Evolutionary conservation across 2,797 vertebrate genomes (phyloP).

Genomic region (Philypnodon macrostomus): DNA sequence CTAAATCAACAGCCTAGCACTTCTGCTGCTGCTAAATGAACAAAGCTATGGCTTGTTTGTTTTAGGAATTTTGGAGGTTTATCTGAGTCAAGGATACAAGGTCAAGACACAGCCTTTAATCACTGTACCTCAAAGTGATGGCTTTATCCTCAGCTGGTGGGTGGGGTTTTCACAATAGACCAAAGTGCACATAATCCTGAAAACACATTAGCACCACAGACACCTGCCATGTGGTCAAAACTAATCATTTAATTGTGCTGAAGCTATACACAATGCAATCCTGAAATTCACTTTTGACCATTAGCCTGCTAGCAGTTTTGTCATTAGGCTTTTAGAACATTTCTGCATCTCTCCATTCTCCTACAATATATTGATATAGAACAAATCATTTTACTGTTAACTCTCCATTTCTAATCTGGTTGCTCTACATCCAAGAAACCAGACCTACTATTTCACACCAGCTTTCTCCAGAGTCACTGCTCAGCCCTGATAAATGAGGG

Average conservation of each 20-base stretch:
- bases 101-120: constrained; percentile 62
- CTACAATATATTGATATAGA: too few species aligned
- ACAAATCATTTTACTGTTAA: constrained; percentile 24
- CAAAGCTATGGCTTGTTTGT: constrained; percentile 73
- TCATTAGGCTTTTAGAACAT: too few species aligned
- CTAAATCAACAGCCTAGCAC: constrained; percentile 58
- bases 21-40: constrained; percentile 78
- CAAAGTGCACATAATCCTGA: constrained; percentile 31
- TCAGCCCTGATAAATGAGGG: constrained; percentile 93
- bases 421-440: constrained; percentile 79
- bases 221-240: not conserved
- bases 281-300: too few species aligned
- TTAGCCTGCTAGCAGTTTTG: too few species aligned
- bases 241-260: not conserved
- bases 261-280: not conserved
- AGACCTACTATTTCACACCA: constrained; percentile 78
- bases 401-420: constrained; percentile 65
- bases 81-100: constrained; percentile 72
- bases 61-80: constrained; percentile 66
- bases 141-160: constrained; percentile 55
- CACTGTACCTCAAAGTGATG: constrained; percentile 52
- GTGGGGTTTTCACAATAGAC: constrained; percentile 39
- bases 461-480: constrained; percentile 80
- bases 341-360: too few species aligned
- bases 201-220: constrained; percentile 23